Evolutionary conservation across 2,113 vertebrate genomes (phyloP).

Genomic region (Coregonus clupeaformis): DNA sequence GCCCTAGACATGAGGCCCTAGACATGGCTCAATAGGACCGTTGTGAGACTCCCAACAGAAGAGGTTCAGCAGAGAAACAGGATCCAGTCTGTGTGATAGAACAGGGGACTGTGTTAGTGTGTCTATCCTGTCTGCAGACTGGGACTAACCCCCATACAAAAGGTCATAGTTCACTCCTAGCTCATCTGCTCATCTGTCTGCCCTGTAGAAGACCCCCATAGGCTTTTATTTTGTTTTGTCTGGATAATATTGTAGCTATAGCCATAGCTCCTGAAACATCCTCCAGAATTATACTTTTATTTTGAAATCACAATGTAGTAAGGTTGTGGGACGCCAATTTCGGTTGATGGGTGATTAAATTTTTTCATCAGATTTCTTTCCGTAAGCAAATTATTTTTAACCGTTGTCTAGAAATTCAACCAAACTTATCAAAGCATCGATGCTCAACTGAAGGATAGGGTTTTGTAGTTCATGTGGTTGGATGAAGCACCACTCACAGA

Average conservation of each 20-base stretch:
- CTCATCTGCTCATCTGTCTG: conserved; percentile 14
- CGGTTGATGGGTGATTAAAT: background rate
- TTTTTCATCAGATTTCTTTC: background rate
- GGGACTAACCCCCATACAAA: conserved; percentile 9
- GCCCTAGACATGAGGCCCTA: too few species aligned
- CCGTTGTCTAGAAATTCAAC: background rate
- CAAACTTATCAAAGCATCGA: conserved; percentile 2
- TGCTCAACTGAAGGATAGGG: conserved; percentile 4
- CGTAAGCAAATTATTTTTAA: background rate
- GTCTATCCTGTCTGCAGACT: conserved; percentile 30
- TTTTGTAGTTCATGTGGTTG: conserved; percentile 43
- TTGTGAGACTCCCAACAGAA: conserved; percentile 35
- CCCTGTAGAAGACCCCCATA: conserved; percentile 9
- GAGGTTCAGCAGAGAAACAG: conserved; percentile 58
- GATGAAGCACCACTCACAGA: conserved; percentile 64
- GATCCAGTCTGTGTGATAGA: conserved; percentile 15
- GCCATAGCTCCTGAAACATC: too few species aligned
- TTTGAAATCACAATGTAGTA: background rate
- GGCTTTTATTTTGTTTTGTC: background rate
- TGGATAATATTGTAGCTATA: background rate
- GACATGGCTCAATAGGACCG: conserved; percentile 54
- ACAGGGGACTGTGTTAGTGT: too few species aligned
- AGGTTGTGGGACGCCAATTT: background rate
- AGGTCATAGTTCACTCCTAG: conserved; percentile 21
- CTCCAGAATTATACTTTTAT: background rate